Base-by-base conservation (phyloP, 2,888 invertebrate genomes). In the Papilio protenor region DNA sequence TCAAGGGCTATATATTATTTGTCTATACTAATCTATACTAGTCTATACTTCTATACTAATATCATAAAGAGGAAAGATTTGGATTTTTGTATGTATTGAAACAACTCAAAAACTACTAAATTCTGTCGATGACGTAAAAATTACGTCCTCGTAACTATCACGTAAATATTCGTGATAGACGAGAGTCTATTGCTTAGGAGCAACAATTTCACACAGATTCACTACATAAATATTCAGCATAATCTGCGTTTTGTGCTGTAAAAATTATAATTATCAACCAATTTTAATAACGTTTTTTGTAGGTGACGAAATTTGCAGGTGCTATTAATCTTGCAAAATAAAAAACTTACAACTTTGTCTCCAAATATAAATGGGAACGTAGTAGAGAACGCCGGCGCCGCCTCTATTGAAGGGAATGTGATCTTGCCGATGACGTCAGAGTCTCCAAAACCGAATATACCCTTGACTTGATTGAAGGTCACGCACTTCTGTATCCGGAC, bases 371-470 rank as follows among this genome's bases (percentile, higher is more conserved):
- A 96, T 0, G 99, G 99, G 90, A 99, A 98, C 14, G 98, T 97
- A 1, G 97, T 97, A 0, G 98, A 98, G 83, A 99, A 96, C 1
- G 98, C 97, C 0, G 99, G 99, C 0, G 99, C 98, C 0, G 99
- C 99, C 92, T 99, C 99, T 55, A 98, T 97, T 0, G 99, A 97
- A 0, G 99, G 99, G 92, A 99, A 99, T 18, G 97, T 96, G 78
- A 99, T 98, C 96, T 99, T 99, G 73, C 99, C 99, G 85, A 99
- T 98, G 79, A 97, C 97, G 92, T 99, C 98, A 80, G 98, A 98
- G 85, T 99, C 99, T 0, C 97, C 97, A 88, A 99, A 99, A 0
- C 99, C 99, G 91, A 99, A 99, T 82, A 99, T 99, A 6, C 98
- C 98, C 89, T 98, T 98, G 2, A 98, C 99, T 94, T 99, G 99